Conservation (phyloP, 2,888 invertebrate species). For the Helleia helle region DNA sequence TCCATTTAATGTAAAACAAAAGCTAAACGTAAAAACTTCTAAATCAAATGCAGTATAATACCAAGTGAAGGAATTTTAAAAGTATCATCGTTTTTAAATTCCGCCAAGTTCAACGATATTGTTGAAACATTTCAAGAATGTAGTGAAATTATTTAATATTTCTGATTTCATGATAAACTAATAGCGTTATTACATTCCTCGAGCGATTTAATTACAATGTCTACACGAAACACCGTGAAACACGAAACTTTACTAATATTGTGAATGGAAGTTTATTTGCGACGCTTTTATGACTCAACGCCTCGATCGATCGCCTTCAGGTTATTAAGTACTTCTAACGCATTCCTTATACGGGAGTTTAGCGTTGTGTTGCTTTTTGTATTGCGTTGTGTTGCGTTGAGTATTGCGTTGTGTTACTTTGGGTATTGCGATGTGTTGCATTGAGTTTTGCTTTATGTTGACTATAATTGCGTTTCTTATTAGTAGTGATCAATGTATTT, state of each 20-base stretch:
- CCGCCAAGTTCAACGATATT: background rate
- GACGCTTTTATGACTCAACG: background rate
- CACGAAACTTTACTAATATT: slow-evolving; percentile 3
- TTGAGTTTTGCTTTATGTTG: no score
- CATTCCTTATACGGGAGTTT: no score
- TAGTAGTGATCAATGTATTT: no score
- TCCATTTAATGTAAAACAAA: no score
- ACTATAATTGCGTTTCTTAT: no score
- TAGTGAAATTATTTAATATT: slow-evolving; percentile 6
- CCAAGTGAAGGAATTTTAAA: background rate
- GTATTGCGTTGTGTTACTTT: no score
- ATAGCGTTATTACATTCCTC: slow-evolving; percentile 8
- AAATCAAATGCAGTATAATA: no score
- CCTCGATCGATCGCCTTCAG: background rate
- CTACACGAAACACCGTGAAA: slow-evolving; percentile 6
- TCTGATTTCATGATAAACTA: slow-evolving; percentile 7
- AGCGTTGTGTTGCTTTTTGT: no score
- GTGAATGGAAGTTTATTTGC: background rate
- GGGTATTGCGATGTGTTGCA: no score
- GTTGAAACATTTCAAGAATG: slow-evolving; percentile 1
- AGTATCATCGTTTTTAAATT: background rate
- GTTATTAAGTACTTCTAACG: no score
- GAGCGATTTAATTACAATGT: slow-evolving; percentile 8
- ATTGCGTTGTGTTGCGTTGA: no score
- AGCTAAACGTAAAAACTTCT: no score